phyloP scores from a whole-genome alignment of 2,888 invertebrate genomes.

The Dicyrtoma fusca region DNA sequence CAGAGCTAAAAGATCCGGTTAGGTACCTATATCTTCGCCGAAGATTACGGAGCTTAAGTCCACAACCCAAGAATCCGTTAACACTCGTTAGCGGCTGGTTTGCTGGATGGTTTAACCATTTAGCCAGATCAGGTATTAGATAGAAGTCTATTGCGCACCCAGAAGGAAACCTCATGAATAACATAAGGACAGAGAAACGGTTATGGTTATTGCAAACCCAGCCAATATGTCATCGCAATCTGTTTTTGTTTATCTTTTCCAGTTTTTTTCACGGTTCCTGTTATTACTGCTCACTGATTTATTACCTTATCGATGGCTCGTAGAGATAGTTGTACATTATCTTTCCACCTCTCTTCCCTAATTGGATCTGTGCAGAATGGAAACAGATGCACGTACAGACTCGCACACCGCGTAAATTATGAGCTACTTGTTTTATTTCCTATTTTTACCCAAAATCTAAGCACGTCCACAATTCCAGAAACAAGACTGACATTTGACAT shows the following conservation, averaged over 20 bases:
- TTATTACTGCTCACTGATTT: conserved; percentile 12
- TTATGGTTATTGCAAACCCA: conserved; percentile 2
- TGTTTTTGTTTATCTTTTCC: conserved; percentile 7
- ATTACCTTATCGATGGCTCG: conserved; percentile 6
- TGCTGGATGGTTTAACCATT: conserved; percentile 1
- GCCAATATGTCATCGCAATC: conserved; percentile 14
- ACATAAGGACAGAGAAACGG: not conserved
- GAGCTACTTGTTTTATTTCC: too few species aligned
- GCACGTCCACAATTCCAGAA: too few species aligned
- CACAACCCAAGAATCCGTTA: not conserved
- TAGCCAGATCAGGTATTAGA: conserved; percentile 3
- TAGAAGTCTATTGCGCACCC: not conserved
- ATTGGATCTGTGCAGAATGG: too few species aligned
- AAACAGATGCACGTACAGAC: too few species aligned
- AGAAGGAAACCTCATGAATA: not conserved
- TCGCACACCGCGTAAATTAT: too few species aligned
- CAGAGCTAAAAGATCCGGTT: too few species aligned
- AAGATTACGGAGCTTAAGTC: not conserved
- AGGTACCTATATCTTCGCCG: too few species aligned
- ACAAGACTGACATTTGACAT: too few species aligned
- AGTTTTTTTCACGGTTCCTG: not conserved
- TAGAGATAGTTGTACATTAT: not conserved
- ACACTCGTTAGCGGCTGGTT: not conserved
- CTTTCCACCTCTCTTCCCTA: too few species aligned
- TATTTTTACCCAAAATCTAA: too few species aligned